Percentiles rank a stretch among this genome's conserved stretches.
phyloP scores from a whole-genome alignment of 2,797 vertebrate genomes.

The Tamandua tetradactyla region DNA sequence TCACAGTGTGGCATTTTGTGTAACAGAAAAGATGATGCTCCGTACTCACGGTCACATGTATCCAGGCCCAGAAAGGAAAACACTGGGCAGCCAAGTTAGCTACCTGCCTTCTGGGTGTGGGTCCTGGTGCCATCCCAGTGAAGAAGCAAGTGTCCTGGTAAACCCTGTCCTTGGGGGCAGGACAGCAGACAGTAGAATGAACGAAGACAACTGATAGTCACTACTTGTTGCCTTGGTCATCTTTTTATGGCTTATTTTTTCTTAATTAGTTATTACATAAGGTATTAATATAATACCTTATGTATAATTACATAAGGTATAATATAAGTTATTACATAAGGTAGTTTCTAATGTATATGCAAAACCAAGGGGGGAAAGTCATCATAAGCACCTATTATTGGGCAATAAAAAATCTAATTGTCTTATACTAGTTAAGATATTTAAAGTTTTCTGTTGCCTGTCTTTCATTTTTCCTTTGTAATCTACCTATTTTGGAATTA shows the following conservation, averaged over 20 bases:
- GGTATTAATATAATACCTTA: no score
- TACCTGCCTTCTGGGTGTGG: not conserved
- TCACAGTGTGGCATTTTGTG: not conserved
- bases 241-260: not conserved
- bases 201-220: not conserved
- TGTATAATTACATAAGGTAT: no score
- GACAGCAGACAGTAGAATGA: not conserved
- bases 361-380: not conserved
- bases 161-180: not conserved
- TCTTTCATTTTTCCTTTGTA: not conserved
- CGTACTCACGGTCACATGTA: not conserved
- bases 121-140: not conserved
- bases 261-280: not conserved
- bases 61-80: not conserved
- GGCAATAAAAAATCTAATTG: not conserved
- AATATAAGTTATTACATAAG: not conserved
- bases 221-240: not conserved
- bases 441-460: not conserved
- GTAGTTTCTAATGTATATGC: not conserved
- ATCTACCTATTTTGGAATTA: not conserved
- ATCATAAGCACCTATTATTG: not conserved
- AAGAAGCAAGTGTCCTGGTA: not conserved
- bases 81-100: not conserved
- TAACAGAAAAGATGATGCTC: not conserved
- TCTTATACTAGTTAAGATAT: not conserved